These are phyloP conservation scores for Drosophila sturtevanti DNA, from an alignment of 1,140 invertebrate species.

Conservation along the genomic window DNA sequence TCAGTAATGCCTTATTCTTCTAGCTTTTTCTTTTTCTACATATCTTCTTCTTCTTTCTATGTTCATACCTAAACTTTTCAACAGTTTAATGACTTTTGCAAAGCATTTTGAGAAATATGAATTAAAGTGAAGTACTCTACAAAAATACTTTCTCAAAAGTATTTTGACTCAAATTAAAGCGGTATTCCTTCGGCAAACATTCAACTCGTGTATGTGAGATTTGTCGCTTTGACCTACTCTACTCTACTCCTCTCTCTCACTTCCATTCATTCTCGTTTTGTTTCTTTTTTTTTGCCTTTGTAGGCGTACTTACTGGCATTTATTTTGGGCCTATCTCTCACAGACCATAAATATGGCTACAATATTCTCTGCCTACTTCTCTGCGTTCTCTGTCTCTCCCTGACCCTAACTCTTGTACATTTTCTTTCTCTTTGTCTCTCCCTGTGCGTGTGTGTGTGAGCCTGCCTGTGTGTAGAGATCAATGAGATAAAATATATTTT, in stretches of 20 bases:
- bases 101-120: no score
- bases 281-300: background rate
- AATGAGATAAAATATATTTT: constrained; percentile 74
- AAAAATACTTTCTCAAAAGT: no score
- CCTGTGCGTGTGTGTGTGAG: constrained; percentile 7
- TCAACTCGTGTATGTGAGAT: no score
- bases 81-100: no score
- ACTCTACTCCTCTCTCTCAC: background rate
- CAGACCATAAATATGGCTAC: background rate
- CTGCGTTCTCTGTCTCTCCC: constrained; percentile 4
- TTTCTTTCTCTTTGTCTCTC: background rate
- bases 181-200: no score
- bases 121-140: no score
- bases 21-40: no score
- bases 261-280: no score
- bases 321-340: background rate
- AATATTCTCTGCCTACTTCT: background rate
- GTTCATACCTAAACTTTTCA: no score
- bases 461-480: constrained; percentile 50
- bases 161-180: no score
- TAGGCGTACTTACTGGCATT: background rate
- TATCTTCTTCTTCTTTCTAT: no score
- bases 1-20: background rate
- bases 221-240: no score
- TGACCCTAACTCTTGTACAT: background rate